These are phyloP conservation scores for Gymnobelideus leadbeateri DNA, from an alignment of 2,113 vertebrate species.

Conservation along the genomic window DNA sequence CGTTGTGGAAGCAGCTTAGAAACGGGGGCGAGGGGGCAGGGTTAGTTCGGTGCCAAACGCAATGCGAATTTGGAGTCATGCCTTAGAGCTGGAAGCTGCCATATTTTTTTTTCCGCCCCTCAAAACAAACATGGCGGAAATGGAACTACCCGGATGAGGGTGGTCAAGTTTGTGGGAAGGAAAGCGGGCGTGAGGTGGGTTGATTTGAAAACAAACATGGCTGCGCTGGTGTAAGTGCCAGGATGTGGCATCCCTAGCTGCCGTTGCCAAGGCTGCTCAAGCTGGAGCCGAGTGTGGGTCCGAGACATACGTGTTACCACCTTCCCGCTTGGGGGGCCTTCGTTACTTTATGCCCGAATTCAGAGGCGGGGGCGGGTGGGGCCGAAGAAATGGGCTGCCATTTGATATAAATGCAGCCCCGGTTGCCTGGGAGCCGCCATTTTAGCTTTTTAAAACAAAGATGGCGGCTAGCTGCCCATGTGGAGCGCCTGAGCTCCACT, in stretches of 20 bases:
- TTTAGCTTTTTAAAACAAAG: constrained; percentile 9
- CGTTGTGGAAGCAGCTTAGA: constrained; percentile 72
- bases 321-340: neutral
- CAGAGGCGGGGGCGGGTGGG: neutral
- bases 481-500: neutral
- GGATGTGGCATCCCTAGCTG: neutral
- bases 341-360: neutral
- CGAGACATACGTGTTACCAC: constrained; percentile 36
- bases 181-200: neutral
- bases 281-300: neutral
- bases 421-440: constrained; percentile 18
- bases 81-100: neutral
- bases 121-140: constrained; percentile 5
- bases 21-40: neutral
- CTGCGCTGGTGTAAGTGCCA: neutral
- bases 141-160: neutral
- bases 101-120: neutral
- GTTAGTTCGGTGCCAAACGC: neutral
- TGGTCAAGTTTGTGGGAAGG: neutral
- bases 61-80: neutral
- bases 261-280: neutral
- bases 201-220: constrained; percentile 1
- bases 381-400: neutral
- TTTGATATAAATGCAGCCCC: neutral
- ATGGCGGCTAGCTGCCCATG: neutral